Base-by-base conservation (phyloP, 2,797 vertebrate species). In the Notolabrus celidotus region DNA sequence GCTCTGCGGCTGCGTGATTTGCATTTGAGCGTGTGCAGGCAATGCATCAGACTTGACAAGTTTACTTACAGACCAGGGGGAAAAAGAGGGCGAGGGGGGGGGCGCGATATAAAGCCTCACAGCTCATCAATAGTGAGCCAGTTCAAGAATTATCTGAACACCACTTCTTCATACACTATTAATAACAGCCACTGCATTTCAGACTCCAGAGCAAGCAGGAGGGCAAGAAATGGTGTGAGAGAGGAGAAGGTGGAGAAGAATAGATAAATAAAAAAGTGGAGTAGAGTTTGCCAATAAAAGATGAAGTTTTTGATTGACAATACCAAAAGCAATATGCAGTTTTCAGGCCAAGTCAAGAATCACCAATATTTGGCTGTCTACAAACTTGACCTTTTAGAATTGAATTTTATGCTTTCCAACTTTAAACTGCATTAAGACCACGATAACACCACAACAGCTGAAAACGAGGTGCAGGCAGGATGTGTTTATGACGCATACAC, bases 21-120 rank as follows among this genome's bases (percentile, higher is more conserved):
- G 82, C 82, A 88, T 91, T 75, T 62, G 71, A 77, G 67, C 39
- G 50, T 36, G 67, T 60, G 71, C 60, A 80, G 83, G 79, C 83
- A 77, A 85, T 88, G 80, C 64, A 88, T 90, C 88, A 92, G 83
- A 25, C 51, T 79, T 88, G 88, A 90, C 88, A 89, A 64, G 83
- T 90, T 88, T 88, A 79, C 84, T 83, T 86, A 80, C 31, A 31
- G 25, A 27, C 16, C 52, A 45, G 23, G 17, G 0, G 15, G 11
- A 4, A 16, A n/a, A 3, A 17, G 25, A 7, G 16, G 27, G 49
- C 3, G 3, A 25, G 27, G 49, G 16, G 5, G n/a, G 11, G 20
- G 20, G 20, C 10, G 16, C 14, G 17, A 51, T 29, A 19, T 9
- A 17, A 19, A 55, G 65, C 43, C 56, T 20, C 52, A 57, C 47